Percentiles rank a stretch among this genome's conserved stretches.
These are phyloP conservation scores for Achroia grisella DNA, from an alignment of 1,140 invertebrate species.

Conservation along the genomic window DNA sequence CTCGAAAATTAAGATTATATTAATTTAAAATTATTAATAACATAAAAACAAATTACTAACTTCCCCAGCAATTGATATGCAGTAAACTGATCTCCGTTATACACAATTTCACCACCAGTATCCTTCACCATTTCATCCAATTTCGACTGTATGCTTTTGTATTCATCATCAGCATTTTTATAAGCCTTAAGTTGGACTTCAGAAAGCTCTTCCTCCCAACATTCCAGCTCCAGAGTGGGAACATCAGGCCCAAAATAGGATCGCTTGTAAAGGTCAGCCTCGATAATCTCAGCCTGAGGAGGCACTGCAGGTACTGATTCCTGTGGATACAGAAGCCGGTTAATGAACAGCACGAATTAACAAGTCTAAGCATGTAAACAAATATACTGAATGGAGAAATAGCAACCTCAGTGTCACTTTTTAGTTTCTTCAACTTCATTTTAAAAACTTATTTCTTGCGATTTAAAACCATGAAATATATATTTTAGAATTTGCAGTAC, in stretches of 20 bases:
- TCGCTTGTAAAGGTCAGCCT: slow-evolving; percentile 62
- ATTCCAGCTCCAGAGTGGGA: slow-evolving; percentile 78
- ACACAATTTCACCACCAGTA: slow-evolving; percentile 76
- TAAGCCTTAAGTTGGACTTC: slow-evolving; percentile 75
- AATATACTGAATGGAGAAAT: no score
- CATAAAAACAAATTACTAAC: slow-evolving; percentile 32
- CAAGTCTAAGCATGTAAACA: no score
- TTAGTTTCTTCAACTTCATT: slow-evolving; percentile 54
- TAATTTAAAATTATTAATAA: no score
- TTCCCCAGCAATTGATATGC: slow-evolving; percentile 75
- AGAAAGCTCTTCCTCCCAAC: slow-evolving; percentile 79
- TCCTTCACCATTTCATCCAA: slow-evolving; percentile 73
- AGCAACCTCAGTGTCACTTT: slow-evolving; percentile 46
- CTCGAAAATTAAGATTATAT: no score
- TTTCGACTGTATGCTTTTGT: slow-evolving; percentile 75
- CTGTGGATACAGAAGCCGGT: slow-evolving; percentile 16
- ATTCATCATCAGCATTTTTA: slow-evolving; percentile 75
- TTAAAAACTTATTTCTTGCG: background rate
- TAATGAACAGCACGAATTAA: no score
- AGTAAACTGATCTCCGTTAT: slow-evolving; percentile 75
- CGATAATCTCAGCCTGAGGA: slow-evolving; percentile 61
- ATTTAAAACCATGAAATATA: no score
- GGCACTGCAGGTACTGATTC: slow-evolving; percentile 27
- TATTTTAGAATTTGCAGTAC: no score
- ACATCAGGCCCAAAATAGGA: slow-evolving; percentile 69